Conservation (phyloP, 2,113 vertebrate genomes). For the Pantherophis guttatus region DNA sequence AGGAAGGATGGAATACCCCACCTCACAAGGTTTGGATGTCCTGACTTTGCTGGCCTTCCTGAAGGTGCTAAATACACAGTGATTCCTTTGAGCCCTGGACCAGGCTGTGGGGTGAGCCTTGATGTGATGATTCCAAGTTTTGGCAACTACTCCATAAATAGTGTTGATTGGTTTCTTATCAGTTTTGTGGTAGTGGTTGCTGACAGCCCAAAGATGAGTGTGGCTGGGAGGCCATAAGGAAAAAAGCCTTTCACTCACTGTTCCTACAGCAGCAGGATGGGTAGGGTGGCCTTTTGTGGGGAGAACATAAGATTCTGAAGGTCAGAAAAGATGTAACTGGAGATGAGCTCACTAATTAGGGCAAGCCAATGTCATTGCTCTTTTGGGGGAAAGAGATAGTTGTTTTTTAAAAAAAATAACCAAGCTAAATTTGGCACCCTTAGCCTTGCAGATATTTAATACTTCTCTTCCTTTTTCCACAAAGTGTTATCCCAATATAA, state of each 20-base stretch:
- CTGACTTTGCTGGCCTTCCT: not conserved
- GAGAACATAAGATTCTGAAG: not conserved
- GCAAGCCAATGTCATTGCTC: not conserved
- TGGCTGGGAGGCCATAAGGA: not conserved
- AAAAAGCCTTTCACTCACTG: not conserved
- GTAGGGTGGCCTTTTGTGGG: not conserved
- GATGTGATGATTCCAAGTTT: not conserved
- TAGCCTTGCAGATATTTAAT: not conserved
- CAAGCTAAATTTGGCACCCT: not conserved
- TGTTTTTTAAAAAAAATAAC: not conserved
- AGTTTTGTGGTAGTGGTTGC: not conserved
- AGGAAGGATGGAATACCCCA: not conserved
- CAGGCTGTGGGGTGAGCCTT: not conserved
- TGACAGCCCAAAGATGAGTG: not conserved
- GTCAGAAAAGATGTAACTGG: not conserved
- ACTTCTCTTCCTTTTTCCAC: not conserved
- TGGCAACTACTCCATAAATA: not conserved
- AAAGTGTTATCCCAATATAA: not conserved
- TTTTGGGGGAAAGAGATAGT: not conserved
- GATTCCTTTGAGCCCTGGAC: not conserved
- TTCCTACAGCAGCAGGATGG: not conserved
- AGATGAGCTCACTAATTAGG: not conserved
- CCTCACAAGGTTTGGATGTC: not conserved
- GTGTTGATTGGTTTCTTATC: not conserved
- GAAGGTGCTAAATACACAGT: not conserved